Evolutionary conservation across 2,888 invertebrate species (phyloP), one percentile per base, ranked within the genome.

Genomic region (Brachypterus glaber): DNA sequence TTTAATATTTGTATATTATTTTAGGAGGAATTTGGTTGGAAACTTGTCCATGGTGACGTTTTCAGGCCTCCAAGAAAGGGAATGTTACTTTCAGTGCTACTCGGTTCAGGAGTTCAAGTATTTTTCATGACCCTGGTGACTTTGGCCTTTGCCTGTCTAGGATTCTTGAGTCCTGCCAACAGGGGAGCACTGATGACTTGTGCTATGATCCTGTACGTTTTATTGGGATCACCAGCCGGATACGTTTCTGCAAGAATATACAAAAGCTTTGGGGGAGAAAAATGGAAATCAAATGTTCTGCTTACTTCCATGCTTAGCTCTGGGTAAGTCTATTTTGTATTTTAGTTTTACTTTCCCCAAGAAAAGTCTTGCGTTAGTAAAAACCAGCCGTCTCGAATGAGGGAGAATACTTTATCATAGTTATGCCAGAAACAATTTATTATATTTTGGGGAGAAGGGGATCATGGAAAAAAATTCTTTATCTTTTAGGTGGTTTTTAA

Each of bases 161-260:
- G 98, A 37, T 98, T 98, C 70, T 73, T 98, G 39, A 97, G 96
- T 7, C 98, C 98, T 1, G 97, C 97, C 3, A 97, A 98, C 69
- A 81, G 98, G 55, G 98, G 98, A 5, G 93, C 96, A 1, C 68
- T 98, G 42, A 98, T 98, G 96, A 98, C 97, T 1, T 97, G 96
- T 62, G 86, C 93, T 16, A 79, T 98, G 74, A 89, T 97, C 1
- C 75, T 95, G 44, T 98, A 89, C 70, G 97, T 97, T n/a, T 79
- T 95, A 46, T 75, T 98, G 18, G 97, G 97, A 8, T 92, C 93
- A 0, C 91, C 90, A 1, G 95, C 97, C 35, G 98, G 98, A 3
- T 98, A 92, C 67, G 86, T 93, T 26, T 93, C 96, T 40, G 93
- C 98, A 1, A 73, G 97, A 51, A 81, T 98, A 55, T 98, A 98